Evolutionary conservation across 2,113 vertebrate species (phyloP).

Genomic region (Myrmophylax atrothorax): DNA sequence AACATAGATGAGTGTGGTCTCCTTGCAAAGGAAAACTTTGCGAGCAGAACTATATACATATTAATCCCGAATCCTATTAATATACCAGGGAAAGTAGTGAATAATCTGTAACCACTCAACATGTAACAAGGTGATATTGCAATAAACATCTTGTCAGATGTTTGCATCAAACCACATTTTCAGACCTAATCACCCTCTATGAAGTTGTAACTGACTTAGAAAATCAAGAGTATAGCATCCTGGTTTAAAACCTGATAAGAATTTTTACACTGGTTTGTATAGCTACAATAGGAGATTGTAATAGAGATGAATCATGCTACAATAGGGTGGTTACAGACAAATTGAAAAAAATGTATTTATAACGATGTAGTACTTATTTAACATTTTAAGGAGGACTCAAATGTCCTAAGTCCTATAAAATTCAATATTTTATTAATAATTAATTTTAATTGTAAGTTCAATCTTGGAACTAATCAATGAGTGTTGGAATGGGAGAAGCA

Average conservation of each 20-base stretch:
- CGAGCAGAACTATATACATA: neutral
- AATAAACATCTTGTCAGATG: neutral
- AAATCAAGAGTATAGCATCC: neutral
- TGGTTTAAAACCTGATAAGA: neutral
- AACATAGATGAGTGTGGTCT: neutral
- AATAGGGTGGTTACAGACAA: rapidly evolving
- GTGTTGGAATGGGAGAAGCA: neutral
- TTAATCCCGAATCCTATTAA: neutral
- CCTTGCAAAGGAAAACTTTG: neutral
- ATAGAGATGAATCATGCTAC: neutral
- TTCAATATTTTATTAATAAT: neutral
- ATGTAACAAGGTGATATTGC: neutral
- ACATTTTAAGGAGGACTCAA: neutral
- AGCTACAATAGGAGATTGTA: neutral
- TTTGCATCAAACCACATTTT: neutral
- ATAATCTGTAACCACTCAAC: neutral
- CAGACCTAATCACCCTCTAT: neutral
- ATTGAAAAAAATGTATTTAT: neutral
- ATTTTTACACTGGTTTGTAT: neutral
- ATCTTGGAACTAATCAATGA: neutral
- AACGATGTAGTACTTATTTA: neutral
- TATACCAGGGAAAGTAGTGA: neutral
- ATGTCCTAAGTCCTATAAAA: neutral
- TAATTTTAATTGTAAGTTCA: neutral
- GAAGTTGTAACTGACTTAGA: neutral